Evolutionary conservation across 2,888 invertebrate genomes (phyloP), one percentile per base, ranked within the genome.

Genomic region (Chalcosyrphus nemorum): DNA sequence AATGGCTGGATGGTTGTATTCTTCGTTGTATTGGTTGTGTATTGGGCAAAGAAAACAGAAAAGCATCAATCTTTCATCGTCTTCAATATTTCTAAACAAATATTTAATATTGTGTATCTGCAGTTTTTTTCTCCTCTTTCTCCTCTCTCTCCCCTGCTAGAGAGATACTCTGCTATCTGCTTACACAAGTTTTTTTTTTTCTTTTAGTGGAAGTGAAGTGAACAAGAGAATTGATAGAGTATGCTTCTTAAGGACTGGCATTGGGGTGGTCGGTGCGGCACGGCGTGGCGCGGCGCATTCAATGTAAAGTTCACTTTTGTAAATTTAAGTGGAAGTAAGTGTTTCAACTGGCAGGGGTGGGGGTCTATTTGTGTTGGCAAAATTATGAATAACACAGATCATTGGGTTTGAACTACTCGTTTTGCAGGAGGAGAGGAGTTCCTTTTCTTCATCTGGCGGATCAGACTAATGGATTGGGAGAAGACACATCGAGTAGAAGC

Each of bases 41-140:
- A 59, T 5, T 57, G 68, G 11, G 72, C 63, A 84, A 84, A 78
- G 61, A 72, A 82, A 71, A 77, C 52, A 82, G 52, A 78, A 68
- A 66, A 74, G 57, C 82, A 84, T 84, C 82, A 84, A 78, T 84
- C 82, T 84, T 78, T 84, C 78, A 84, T 72, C 78, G 82, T 84
- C 78, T 84, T 84, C 82, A 84, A 84, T 84, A 84, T 84, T 84
- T 78, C 82, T 84, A 72, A 84, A 78, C 82, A 84, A 84, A 84
- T 84, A 84, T 84, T 84, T 84, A 78, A 78, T 84, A 84, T 84
- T 84, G 74, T 84, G 82, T 84, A 77, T 82, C 81, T 82, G 77
- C 71, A 68, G 11, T 66, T 71, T 70, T 65, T 54, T 57, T 27
- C 21, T 54, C 29, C 43, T 61, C 65, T 17, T 15, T 54, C 45